Conservation (phyloP, 2,113 vertebrate species). For the Amphilophus citrinellus region DNA sequence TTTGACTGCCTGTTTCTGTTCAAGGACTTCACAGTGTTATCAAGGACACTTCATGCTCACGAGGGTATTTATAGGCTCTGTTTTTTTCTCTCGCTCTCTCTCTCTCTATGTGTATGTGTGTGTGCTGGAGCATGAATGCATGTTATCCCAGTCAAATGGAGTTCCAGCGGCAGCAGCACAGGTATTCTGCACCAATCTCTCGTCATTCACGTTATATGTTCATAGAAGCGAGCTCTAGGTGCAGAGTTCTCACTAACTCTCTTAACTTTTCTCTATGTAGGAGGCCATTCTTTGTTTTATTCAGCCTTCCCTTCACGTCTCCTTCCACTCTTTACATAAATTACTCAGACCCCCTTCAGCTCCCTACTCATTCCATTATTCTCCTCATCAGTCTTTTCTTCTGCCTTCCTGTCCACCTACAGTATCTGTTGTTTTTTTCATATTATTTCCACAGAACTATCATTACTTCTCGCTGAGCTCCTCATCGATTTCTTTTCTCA, state of each 20-base stretch:
- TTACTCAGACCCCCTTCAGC: constrained; percentile 23
- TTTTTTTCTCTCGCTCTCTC: not conserved
- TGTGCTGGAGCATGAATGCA: constrained; percentile 22
- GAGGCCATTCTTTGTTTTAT: constrained; percentile 14
- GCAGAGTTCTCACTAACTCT: not conserved
- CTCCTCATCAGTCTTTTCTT: constrained; percentile 31
- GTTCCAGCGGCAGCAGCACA: constrained; percentile 6
- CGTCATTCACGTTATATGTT: constrained; percentile 18
- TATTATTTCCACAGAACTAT: constrained; percentile 30
- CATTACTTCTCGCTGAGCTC: constrained; percentile 49
- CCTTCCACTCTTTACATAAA: constrained; percentile 41
- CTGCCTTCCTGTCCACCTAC: constrained; percentile 32
- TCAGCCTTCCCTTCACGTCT: not conserved
- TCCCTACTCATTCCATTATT: constrained; percentile 20
- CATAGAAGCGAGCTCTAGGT: not conserved
- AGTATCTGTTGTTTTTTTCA: constrained; percentile 31
- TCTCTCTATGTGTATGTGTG: not conserved
- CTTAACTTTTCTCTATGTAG: not conserved
- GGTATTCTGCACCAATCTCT: constrained; percentile 9
- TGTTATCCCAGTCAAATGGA: constrained; percentile 15
- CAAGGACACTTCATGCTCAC: constrained; percentile 46
- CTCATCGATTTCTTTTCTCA: constrained; percentile 55
- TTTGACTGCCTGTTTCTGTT: constrained; percentile 46
- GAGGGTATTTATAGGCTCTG: constrained; percentile 53
- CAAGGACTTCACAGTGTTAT: constrained; percentile 46